These are phyloP conservation scores for Cepaea nemoralis DNA, from an alignment of 1,140 invertebrate species.

Conservation along the genomic window DNA sequence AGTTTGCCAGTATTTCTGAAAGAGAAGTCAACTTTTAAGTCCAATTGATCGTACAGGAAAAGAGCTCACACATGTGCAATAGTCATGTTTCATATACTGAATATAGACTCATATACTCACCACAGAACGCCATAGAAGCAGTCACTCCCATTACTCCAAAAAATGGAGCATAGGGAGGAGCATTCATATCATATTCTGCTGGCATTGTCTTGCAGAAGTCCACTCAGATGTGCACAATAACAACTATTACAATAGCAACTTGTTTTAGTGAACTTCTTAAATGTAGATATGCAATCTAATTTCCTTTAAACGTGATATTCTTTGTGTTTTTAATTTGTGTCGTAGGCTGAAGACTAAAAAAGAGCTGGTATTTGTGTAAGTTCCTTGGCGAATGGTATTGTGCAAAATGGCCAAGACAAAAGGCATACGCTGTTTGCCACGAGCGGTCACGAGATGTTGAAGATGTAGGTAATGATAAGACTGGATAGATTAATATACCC, in stretches of 20 bases:
- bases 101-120: too few relatives aligned
- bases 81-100: too few relatives aligned
- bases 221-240: neutral
- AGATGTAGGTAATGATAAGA: neutral
- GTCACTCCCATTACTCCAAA: constrained; percentile 99
- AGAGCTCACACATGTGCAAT: too few relatives aligned
- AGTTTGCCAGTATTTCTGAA: too few relatives aligned
- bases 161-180: constrained; percentile 77
- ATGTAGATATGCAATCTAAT: too few relatives aligned
- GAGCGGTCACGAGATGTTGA: neutral
- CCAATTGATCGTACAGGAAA: too few relatives aligned
- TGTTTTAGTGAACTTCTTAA: neutral
- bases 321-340: too few relatives aligned
- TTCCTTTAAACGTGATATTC: too few relatives aligned
- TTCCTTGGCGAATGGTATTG: neutral
- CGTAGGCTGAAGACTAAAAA: neutral
- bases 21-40: too few relatives aligned
- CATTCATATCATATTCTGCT: constrained; percentile 43
- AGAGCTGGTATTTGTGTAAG: neutral
- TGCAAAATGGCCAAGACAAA: neutral
- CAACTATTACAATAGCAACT: neutral
- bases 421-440: neutral
- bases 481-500: neutral
- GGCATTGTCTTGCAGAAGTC: constrained; percentile 29
- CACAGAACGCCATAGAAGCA: constrained; percentile 97